phyloP scores from a whole-genome alignment of 2,888 invertebrate genomes.

The Volucella inanis region DNA sequence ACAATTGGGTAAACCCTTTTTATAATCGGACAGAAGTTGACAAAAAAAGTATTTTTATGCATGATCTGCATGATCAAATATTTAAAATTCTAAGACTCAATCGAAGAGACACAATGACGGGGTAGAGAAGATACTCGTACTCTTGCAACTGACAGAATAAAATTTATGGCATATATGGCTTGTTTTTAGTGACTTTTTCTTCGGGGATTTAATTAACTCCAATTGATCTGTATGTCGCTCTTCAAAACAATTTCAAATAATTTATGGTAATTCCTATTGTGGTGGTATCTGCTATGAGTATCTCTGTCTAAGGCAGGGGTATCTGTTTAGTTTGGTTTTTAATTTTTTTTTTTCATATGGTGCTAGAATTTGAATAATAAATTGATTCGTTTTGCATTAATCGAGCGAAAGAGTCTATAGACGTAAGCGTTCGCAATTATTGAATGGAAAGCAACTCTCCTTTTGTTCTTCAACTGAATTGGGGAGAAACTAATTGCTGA shows the following conservation, averaged over 20 bases:
- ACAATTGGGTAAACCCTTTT: slow-evolving; percentile 44
- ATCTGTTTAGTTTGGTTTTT: slow-evolving; percentile 21
- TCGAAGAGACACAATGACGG: slow-evolving; percentile 16
- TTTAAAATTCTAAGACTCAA: slow-evolving; percentile 31
- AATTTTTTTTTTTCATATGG: slow-evolving; percentile 9
- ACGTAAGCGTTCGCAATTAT: neutral
- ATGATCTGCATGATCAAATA: slow-evolving; percentile 70
- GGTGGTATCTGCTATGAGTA: neutral
- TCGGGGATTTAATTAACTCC: slow-evolving; percentile 83
- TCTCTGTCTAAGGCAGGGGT: neutral
- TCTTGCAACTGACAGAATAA: slow-evolving; percentile 61
- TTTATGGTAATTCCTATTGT: slow-evolving; percentile 70
- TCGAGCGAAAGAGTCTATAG: slow-evolving; percentile 17
- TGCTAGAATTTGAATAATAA: slow-evolving; percentile 60
- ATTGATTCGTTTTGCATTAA: slow-evolving; percentile 74
- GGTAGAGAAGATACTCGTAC: slow-evolving; percentile 29
- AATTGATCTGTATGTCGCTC: slow-evolving; percentile 83
- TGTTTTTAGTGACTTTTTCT: slow-evolving; percentile 74
- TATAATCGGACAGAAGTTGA: neutral
- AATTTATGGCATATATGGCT: slow-evolving; percentile 76
- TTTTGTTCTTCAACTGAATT: slow-evolving; percentile 10
- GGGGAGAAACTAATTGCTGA: slow-evolving; percentile 43
- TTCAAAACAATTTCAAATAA: slow-evolving; percentile 74
- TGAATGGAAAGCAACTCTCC: slow-evolving; percentile 8
- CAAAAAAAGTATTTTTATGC: slow-evolving; percentile 53